A percentile compares a stretch with the other conserved stretches of the same genome.
Conservation (phyloP, 1,140 invertebrate genomes). For the Aphaenogaster rudis region DNA sequence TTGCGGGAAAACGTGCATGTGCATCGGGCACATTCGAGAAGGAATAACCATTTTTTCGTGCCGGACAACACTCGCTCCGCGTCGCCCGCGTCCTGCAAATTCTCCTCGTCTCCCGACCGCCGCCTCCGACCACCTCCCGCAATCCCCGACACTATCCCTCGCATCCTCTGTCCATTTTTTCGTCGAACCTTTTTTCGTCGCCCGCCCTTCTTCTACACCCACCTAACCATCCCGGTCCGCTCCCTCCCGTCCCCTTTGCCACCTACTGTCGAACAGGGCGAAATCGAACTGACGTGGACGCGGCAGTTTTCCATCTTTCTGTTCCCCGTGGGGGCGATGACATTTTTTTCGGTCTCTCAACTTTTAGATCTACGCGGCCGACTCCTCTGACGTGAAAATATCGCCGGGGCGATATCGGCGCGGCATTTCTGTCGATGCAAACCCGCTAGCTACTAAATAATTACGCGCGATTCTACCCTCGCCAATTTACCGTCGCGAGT, state of each 20-base stretch:
- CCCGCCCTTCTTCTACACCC: conserved; percentile 59
- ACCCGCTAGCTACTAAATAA: conserved; percentile 4
- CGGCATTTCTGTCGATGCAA: conserved; percentile 23
- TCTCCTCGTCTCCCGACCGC: conserved; percentile 67
- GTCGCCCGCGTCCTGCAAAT: conserved; percentile 67
- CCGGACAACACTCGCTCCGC: conserved; percentile 77
- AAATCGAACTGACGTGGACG: conserved; percentile 78
- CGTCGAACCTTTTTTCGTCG: conserved; percentile 60
- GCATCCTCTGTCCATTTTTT: conserved; percentile 56
- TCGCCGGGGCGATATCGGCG: conserved; percentile 25
- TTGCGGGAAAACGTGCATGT: conserved; percentile 81
- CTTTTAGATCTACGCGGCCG: conserved; percentile 61
- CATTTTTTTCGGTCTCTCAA: conserved; percentile 73
- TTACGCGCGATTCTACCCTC: not conserved
- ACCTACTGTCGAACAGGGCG: conserved; percentile 68
- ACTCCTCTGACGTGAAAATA: conserved; percentile 58
- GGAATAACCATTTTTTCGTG: conserved; percentile 81
- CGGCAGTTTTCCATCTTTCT: conserved; percentile 78
- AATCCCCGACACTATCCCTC: conserved; percentile 23
- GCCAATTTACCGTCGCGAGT: not conserved
- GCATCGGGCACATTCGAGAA: conserved; percentile 82
- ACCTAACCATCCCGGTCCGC: conserved; percentile 29
- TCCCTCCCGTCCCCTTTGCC: conserved; percentile 51
- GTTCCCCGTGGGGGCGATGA: conserved; percentile 73
- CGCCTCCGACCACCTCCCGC: conserved; percentile 37